phyloP scores from a whole-genome alignment of 2,888 invertebrate genomes.

The Cephus rjabovi region DNA sequence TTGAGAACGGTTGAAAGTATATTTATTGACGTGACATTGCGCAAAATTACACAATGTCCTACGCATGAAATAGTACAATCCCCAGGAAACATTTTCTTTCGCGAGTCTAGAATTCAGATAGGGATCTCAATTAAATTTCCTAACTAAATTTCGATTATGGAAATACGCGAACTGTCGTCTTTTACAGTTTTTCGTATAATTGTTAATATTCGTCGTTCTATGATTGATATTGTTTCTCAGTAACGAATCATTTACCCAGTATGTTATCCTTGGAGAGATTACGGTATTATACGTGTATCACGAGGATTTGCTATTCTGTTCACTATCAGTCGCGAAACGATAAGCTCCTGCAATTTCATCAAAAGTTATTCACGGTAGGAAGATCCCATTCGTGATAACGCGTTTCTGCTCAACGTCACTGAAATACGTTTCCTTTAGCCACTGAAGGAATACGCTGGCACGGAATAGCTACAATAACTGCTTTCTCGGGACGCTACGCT shows the following conservation, averaged over 20 bases:
- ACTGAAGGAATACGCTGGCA: slow-evolving; percentile 22
- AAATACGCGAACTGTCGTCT: neutral
- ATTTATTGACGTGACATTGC: neutral
- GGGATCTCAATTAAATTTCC: neutral
- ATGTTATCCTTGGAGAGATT: neutral
- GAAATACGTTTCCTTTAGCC: slow-evolving; percentile 33
- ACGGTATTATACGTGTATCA: neutral
- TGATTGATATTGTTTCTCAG: neutral
- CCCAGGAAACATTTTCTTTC: neutral
- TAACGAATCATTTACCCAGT: neutral
- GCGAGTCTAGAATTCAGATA: neutral
- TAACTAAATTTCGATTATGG: neutral
- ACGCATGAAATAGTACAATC: neutral
- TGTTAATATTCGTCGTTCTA: neutral
- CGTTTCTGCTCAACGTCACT: slow-evolving; percentile 34
- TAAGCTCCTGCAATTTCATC: neutral
- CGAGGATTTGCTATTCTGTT: neutral
- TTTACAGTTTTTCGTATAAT: neutral
- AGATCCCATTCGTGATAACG: slow-evolving; percentile 10
- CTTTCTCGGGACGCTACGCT: neutral
- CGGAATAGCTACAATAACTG: slow-evolving; percentile 22
- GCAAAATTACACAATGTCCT: neutral
- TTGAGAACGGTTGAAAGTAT: neutral
- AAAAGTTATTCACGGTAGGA: neutral
- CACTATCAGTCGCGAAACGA: neutral